Conservation (phyloP, 2,888 invertebrate species). For the Andrena fulva region DNA sequence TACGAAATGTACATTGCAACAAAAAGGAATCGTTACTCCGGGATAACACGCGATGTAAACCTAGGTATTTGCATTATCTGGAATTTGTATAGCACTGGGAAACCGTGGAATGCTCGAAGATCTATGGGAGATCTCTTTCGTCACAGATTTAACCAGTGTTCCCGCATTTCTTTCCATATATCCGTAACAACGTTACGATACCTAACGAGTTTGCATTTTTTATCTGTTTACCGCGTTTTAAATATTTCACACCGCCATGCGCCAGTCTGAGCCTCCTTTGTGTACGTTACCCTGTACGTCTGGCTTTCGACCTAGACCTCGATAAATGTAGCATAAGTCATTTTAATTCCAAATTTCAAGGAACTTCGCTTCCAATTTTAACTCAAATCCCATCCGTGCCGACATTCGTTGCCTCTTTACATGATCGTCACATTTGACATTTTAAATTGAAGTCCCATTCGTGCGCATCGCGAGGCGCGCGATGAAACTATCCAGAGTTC, state of each 20-base stretch:
- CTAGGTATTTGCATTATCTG: too few species aligned
- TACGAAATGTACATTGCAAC: neutral
- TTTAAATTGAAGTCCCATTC: neutral
- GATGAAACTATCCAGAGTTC: too few species aligned
- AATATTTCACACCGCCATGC: neutral
- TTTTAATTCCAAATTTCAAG: conserved; percentile 40
- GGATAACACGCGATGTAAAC: neutral
- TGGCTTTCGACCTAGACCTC: conserved; percentile 47
- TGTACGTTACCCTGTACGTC: neutral
- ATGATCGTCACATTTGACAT: neutral
- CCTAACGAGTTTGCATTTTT: neutral
- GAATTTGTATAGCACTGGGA: too few species aligned
- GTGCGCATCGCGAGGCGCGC: neutral
- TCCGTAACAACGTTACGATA: neutral
- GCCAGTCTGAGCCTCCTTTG: neutral
- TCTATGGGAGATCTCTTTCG: neutral
- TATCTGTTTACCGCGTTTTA: conserved; percentile 6
- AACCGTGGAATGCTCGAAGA: neutral
- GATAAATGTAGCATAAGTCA: conserved; percentile 32
- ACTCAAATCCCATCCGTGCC: neutral
- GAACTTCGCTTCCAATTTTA: neutral
- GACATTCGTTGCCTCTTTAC: neutral
- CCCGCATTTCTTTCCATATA: neutral
- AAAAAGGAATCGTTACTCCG: neutral
- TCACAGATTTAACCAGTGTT: neutral